Evolutionary conservation across 1,140 invertebrate species (phyloP), one percentile per base, ranked within the genome.

Genomic region (Drosophila gunungcola): DNA sequence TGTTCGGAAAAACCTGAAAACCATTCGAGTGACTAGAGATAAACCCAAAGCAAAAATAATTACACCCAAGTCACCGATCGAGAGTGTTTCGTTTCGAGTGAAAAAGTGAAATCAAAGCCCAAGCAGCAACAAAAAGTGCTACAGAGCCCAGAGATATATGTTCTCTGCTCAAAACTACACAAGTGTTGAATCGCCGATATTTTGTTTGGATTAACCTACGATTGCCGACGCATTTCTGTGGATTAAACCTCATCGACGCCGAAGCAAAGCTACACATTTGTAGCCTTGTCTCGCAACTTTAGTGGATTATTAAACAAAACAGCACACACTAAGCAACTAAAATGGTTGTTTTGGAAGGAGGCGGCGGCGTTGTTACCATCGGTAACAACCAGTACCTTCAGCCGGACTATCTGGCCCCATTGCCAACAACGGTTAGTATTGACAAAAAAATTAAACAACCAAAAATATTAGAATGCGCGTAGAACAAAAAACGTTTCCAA

Each of bases 311-410:
- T 36, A 46, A 27, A 5, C n/a, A 43, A 41, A 41, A 49, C 16
- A 21, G 16, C 16, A 43, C 39, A 73, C 43, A 51, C 65, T 46
- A 43, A 56, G 52, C 61, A 68, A 52, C 56, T 46, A 85, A 79
- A 21, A 97, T 98, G 97, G 97, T 97, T 94, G 97, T 97, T 92
- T 95, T 97, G 93, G 96, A 97, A 95, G 96, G 96, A 93, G 95
- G 96, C 94, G 96, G 95, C 94, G 88, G 88, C 64, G 97, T 97
- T 96, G 95, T 97, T 95, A 96, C 96, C 92, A 95, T 95, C 91
- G 96, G 96, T 92, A 96, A 95, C 86, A 98, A 97, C 94, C 97
- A 98, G 94, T 98, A 98, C 93, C 94, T 98, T 75, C 97, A 97
- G 93, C 97, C 97, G 93, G 97, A 98, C 94, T 98, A 98, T 94